Base-by-base conservation (phyloP, 1,140 invertebrate genomes). In the Drosophila truncata region DNA sequence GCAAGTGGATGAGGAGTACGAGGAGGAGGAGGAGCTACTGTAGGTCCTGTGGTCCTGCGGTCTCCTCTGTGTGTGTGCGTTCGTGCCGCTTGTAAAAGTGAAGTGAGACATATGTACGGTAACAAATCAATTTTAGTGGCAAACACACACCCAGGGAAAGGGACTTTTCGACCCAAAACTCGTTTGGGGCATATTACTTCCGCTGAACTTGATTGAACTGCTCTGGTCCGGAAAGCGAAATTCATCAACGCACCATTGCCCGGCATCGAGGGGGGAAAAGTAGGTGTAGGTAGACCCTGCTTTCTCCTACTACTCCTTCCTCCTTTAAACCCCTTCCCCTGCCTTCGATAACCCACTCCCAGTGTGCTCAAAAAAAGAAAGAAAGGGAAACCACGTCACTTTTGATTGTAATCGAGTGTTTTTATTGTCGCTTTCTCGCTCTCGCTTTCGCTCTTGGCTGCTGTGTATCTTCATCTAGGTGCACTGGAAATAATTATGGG, bases 321-420 rank as follows among this genome's bases (percentile, higher is more conserved):
- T 8, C 7, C 37, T n/a, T n/a, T n/a, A n/a, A n/a, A n/a, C n/a
- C n/a, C 35, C 14, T 16, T 6, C 37, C 1, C 37, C 6, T 3
- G 8, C 37, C 37, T 9, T 9, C 16, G 16, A 39, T 46, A 47
- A 47, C 44, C 44, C 44, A 16, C 23, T 47, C 46, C 8, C 14
- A n/a, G n/a, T 25, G 46, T 27, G 8, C 46, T n/a, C 5, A 27
- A 65, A 41, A 41, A 59, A 67, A 65, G 11, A 7, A 11, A 47
- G 20, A 31, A 39, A 10, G 6, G 29, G 41, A 54, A 74, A 72
- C 69, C 61, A 57, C 54, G 84, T 88, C 84, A 88, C 85, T 88
- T 88, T 82, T 88, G 85, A 88, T 88, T 88, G 85, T 88, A 88
- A 88, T 90, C 85, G 81, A 88, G 78, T 88, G 85, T 82, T 90